Evolutionary conservation across 1,140 invertebrate species (phyloP).

Genomic region (Anoplolepis gracilipes): DNA sequence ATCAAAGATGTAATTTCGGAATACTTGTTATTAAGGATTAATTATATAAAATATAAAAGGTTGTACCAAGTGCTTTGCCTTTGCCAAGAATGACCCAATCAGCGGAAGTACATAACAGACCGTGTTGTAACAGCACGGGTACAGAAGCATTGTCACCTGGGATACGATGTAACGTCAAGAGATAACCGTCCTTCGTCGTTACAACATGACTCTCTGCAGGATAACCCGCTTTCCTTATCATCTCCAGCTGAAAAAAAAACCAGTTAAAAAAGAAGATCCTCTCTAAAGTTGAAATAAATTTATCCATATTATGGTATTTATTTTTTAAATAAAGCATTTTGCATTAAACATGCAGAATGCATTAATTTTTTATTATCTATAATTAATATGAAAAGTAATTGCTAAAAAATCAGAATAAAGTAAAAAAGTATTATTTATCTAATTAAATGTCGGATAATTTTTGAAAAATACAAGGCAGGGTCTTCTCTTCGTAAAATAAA

Average conservation of each 20-base stretch:
- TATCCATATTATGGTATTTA: background rate
- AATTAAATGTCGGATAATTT: background rate
- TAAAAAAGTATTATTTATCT: background rate
- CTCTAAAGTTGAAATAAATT: background rate
- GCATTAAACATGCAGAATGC: no score
- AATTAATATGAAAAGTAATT: no score
- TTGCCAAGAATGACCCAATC: conserved; percentile 89
- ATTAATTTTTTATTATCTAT: no score
- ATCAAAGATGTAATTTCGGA: background rate
- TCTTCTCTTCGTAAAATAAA: background rate
- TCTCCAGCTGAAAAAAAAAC: conserved; percentile 85
- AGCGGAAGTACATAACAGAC: conserved; percentile 88
- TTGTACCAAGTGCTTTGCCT: conserved; percentile 87
- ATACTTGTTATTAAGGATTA: background rate
- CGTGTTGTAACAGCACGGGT: conserved; percentile 89
- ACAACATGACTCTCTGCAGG: conserved; percentile 89
- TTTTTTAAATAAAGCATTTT: background rate
- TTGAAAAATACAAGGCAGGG: background rate
- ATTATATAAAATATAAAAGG: background rate
- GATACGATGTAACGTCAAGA: conserved; percentile 91
- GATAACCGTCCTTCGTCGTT: conserved; percentile 90
- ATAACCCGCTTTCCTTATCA: conserved; percentile 89
- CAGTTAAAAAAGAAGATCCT: background rate
- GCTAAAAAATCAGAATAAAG: no score
- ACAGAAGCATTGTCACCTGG: conserved; percentile 82